Base-by-base conservation (phyloP, 2,888 invertebrate genomes). In the Lithophane semibrunnea region DNA sequence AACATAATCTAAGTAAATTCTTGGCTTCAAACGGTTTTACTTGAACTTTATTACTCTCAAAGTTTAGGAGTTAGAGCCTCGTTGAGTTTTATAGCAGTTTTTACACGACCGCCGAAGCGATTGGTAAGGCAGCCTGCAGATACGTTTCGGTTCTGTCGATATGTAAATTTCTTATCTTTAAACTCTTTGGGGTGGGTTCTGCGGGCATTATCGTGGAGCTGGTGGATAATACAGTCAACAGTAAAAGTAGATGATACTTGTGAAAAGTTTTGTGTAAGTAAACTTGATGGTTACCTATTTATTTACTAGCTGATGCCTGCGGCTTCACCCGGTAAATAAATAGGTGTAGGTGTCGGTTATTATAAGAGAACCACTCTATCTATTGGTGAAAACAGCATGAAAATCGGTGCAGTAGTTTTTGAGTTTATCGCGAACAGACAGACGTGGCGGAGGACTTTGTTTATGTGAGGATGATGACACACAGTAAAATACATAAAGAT, bases 81-180 rank as follows among this genome's bases (percentile, higher is more conserved):
- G 92, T 94, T 92, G 91, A 91, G 88, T 95, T 94, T 94, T 94
- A 94, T 92, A 88, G 91, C 89, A 91, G 90, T 94, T 95, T 94
- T 94, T 94, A 93, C 93, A 93, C 90, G 87, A 90, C 92, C 92
- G 86, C 91, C 86, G 90, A 91, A 83, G 88, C 85, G 84, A 87
- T 88, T 88, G 88, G 88, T 80, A 77, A 86, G 77, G 78, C 80
- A 60, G 84, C 64, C 63, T 73, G 75, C 74, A 85, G 84, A 83
- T 78, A 80, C 86, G 84, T 87, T 85, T 73, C 79, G 65, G 74
- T 77, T 61, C 64, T 64, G 75, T 73, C 79, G 76, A 77, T 78
- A 73, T 80, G 77, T 89, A 81, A 88, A 88, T 73, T 86, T 88
- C 83, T 86, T 83, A 86, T 82, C 83, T 79, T 29, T 29, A 63